Conservation (phyloP, 2,797 vertebrate genomes). For the Triplophysa yarkandensis region DNA sequence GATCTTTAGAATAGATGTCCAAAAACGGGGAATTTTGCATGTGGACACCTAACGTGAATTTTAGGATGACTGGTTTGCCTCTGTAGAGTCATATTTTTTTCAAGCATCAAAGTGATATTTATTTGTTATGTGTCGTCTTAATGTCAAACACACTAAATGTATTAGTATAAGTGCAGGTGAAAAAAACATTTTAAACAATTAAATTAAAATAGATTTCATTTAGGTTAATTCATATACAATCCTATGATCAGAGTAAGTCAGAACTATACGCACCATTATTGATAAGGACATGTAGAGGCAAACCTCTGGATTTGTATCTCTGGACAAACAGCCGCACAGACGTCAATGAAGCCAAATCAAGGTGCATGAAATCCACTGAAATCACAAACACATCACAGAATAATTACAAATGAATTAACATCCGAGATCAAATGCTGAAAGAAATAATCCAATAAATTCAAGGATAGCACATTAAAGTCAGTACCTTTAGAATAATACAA, state of each 20-base stretch:
- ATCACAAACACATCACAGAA: slow-evolving; percentile 39
- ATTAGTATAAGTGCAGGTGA: too few relatives aligned
- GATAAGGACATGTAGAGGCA: slow-evolving; percentile 85
- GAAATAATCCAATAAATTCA: background rate
- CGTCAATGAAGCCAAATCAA: slow-evolving; percentile 87
- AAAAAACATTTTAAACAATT: too few relatives aligned
- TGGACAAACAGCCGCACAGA: slow-evolving; percentile 82
- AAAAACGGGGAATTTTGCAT: background rate
- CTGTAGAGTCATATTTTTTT: too few relatives aligned
- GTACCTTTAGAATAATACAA: background rate
- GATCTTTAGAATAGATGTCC: background rate
- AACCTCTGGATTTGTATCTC: slow-evolving; percentile 74
- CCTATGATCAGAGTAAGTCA: background rate
- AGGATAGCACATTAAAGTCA: background rate
- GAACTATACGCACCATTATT: slow-evolving; percentile 85
- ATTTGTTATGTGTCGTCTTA: too few relatives aligned
- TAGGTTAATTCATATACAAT: too few relatives aligned
- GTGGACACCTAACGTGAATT: background rate
- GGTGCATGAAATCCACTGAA: slow-evolving; percentile 85
- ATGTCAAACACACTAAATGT: too few relatives aligned
- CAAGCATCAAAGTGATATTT: too few relatives aligned
- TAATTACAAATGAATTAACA: slow-evolving; percentile 25
- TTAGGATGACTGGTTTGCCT: background rate
- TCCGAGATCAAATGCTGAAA: background rate
- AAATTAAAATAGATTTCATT: too few relatives aligned